phyloP scores from a whole-genome alignment of 2,797 vertebrate species.

The Potorous gilbertii region DNA sequence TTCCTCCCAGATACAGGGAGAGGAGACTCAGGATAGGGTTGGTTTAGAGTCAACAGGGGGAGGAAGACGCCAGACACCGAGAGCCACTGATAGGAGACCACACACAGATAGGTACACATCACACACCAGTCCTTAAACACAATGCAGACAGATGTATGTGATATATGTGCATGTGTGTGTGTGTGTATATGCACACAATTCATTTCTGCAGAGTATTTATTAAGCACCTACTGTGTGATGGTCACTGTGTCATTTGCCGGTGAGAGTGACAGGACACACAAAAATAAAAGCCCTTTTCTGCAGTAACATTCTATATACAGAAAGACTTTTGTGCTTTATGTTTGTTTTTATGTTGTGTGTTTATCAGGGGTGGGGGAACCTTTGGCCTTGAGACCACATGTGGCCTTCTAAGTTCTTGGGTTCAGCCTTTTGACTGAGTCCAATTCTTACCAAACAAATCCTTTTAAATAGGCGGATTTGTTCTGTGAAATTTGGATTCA shows the following conservation, averaged over 20 bases:
- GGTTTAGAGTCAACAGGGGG: background rate
- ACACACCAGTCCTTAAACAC: background rate
- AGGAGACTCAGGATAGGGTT: background rate
- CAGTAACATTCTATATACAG: background rate
- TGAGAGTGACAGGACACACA: background rate
- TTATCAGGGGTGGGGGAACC: background rate
- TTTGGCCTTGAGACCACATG: too few species aligned
- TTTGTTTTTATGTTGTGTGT: background rate
- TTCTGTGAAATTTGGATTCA: too few species aligned
- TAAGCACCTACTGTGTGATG: background rate
- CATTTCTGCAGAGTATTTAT: background rate
- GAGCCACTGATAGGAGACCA: background rate
- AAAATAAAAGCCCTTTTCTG: background rate
- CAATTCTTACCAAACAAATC: too few species aligned
- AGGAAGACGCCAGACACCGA: background rate
- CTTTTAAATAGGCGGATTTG: too few species aligned
- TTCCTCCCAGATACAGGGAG: background rate
- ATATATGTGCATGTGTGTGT: background rate
- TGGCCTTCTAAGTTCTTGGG: too few species aligned
- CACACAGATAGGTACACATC: background rate
- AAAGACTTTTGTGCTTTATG: background rate
- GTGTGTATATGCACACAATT: background rate
- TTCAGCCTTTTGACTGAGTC: too few species aligned
- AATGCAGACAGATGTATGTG: background rate
- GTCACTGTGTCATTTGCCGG: background rate